Evolutionary conservation across 2,797 vertebrate species (phyloP), one percentile per base, ranked within the genome.

Genomic region (Fundulus diaphanus): DNA sequence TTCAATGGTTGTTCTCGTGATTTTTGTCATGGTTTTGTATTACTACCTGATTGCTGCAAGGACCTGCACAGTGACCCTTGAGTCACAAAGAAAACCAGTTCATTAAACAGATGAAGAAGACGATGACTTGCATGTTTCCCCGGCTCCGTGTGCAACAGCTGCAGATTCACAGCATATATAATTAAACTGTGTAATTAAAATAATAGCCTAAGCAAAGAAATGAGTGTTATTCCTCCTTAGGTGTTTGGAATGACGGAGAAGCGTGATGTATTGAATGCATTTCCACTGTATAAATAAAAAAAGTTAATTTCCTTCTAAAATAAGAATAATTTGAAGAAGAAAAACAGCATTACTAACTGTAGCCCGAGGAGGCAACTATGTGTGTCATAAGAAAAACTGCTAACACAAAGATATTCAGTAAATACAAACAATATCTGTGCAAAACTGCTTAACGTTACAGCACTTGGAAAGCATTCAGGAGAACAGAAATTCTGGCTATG

Each of bases 141-240:
- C 5, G 9, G 59, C 77, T 82, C 61, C 73, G 79, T 63, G 71
- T 70, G 67, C 40, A 56, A 46, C 61, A 8, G 63, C 35, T 42
- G 33, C 73, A 78, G 73, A 86, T 82, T 87, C 75, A 81, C 70
- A 69, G 46, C 6, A 51, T 76, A 68, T 80, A 77, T 85, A 87
- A 93, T 91, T 89, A 89, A 87, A 83, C 69, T 59, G 42, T 73
- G 67, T 73, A 83, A 84, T 74, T 57, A 79, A 82, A 87, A 89
- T 85, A 87, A 89, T 46, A 80, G 29, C 67, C 9, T 40, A 68
- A 82, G 72, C 49, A 68, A 51, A 63, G 65, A 71, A 75, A 80
- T 78, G 81, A 69, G 79, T 74, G 69, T 63, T 80, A 63, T 74
- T 77, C 71, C 35, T 85, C 66, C 68, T 83, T 1, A 72, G 75